Evolutionary conservation across 2,113 vertebrate species (phyloP).

Genomic region (Axis porcinus): DNA sequence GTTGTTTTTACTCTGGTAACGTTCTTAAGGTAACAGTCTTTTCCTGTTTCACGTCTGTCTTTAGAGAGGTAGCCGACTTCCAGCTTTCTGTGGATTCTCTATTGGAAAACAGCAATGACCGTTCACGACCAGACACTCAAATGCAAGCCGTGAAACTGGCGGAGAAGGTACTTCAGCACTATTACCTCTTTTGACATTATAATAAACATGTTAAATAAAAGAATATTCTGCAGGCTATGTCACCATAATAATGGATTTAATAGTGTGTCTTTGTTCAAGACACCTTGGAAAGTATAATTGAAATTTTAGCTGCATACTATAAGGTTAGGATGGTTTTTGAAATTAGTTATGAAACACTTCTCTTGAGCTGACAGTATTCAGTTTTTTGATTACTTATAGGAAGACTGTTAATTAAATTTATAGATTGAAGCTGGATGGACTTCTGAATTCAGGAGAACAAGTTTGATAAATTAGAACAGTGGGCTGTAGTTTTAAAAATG

Average conservation of each 20-base stretch:
- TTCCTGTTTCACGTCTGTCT: background rate
- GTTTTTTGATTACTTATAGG: slow-evolving; percentile 34
- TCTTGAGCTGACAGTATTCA: slow-evolving; percentile 25
- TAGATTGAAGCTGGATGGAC: slow-evolving; percentile 17
- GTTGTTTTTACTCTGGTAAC: background rate
- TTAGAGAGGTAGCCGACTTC: slow-evolving; percentile 86
- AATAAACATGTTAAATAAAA: background rate
- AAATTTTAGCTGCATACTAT: slow-evolving; percentile 7
- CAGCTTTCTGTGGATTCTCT: slow-evolving; percentile 84
- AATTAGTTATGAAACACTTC: slow-evolving; percentile 8
- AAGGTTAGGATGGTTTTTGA: slow-evolving; percentile 41
- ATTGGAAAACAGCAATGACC: slow-evolving; percentile 59
- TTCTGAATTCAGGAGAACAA: slow-evolving; percentile 39
- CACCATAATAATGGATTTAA: slow-evolving; percentile 19
- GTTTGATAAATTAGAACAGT: slow-evolving; percentile 41
- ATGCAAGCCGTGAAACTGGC: slow-evolving; percentile 82
- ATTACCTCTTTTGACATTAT: background rate
- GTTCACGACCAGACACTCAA: slow-evolving; percentile 76
- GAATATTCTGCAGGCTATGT: background rate
- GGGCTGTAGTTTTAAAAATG: slow-evolving; percentile 24
- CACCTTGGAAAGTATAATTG: background rate
- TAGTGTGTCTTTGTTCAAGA: background rate
- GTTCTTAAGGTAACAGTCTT: background rate
- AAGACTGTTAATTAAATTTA: slow-evolving; percentile 60
- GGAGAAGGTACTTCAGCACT: slow-evolving; percentile 80